Evolutionary conservation across 2,113 vertebrate genomes (phyloP).

Genomic region (Phylloscopus trochilus): DNA sequence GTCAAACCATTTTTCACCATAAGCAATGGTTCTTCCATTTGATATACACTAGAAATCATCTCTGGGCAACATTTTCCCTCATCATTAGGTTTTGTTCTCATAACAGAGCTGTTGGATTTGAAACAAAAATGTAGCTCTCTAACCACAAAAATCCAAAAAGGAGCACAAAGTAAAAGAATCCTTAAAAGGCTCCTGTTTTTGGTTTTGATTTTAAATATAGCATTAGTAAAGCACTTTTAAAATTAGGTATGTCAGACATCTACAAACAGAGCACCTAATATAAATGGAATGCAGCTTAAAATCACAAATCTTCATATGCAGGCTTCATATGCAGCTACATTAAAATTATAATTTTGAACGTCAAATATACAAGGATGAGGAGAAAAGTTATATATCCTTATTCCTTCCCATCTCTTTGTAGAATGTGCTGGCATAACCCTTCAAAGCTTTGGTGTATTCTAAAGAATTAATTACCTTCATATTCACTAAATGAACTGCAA

Average conservation of each 20-base stretch:
- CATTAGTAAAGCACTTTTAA: not conserved
- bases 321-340: not conserved
- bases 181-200: constrained; percentile 30
- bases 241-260: not conserved
- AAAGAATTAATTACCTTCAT: not conserved
- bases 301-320: not conserved
- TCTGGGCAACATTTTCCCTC: not conserved
- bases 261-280: not conserved
- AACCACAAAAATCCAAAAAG: constrained; percentile 48
- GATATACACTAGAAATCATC: not conserved
- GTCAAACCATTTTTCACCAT: constrained; percentile 40
- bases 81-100: constrained; percentile 14
- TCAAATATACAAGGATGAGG: not conserved
- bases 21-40: constrained; percentile 50
- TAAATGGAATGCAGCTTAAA: not conserved
- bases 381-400: not conserved
- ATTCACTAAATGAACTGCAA: not conserved
- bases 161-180: constrained; percentile 35
- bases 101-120: constrained; percentile 34
- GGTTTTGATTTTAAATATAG: constrained; percentile 24
- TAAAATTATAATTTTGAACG: not conserved
- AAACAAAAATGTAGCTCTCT: constrained; percentile 44
- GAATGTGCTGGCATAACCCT: not conserved
- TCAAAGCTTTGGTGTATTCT: not conserved
- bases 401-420: not conserved